These are phyloP conservation scores for Streblospio benedicti DNA, from an alignment of 1,140 invertebrate genomes.

Conservation along the genomic window DNA sequence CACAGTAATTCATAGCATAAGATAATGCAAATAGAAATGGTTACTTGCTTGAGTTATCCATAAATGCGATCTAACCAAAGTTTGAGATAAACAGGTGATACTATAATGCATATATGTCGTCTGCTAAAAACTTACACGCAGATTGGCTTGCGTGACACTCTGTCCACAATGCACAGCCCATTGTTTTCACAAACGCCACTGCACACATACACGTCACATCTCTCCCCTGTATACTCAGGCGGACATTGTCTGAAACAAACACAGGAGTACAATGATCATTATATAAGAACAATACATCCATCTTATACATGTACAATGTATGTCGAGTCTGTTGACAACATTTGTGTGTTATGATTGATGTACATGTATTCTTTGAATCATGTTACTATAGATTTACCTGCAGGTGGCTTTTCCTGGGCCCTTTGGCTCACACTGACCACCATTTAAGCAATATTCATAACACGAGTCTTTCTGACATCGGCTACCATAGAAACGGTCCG, in stretches of 20 bases:
- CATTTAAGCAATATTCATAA: constrained; percentile 24
- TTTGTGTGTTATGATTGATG: background rate
- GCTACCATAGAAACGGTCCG: constrained; percentile 19
- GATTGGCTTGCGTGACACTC: no score
- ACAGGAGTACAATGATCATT: background rate
- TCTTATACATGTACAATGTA: background rate
- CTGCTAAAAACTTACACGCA: no score
- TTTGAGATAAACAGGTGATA: no score
- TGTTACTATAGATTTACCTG: no score
- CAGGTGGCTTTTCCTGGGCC: constrained; percentile 24
- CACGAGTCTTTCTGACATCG: constrained; percentile 35
- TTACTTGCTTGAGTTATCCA: no score
- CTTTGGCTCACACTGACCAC: constrained; percentile 24
- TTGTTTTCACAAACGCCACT: constrained; percentile 52
- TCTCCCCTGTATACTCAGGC: constrained; percentile 27
- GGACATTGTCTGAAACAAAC: constrained; percentile 24
- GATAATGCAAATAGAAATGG: constrained; percentile 27
- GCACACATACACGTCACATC: constrained; percentile 51
- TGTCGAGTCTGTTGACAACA: background rate
- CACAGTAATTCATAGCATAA: background rate
- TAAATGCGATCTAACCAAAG: no score
- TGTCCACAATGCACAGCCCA: constrained; percentile 49
- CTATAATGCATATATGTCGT: no score
- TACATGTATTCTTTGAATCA: background rate
- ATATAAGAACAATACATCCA: background rate